Percentiles rank a stretch among this genome's conserved stretches.
Conservation (phyloP, 2,888 invertebrate species). For the Agrypnus murinus region DNA sequence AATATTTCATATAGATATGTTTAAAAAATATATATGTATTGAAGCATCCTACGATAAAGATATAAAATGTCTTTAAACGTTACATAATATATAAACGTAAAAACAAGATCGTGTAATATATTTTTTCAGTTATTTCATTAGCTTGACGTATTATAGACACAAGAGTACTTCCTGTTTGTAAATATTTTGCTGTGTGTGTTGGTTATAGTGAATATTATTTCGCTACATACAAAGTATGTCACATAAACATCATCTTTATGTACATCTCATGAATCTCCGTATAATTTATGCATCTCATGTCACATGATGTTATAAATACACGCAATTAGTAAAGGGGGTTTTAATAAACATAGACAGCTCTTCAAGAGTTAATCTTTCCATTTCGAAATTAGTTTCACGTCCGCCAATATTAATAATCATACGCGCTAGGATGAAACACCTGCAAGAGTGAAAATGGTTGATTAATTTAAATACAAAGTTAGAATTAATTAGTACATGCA, state of each 20-base stretch:
- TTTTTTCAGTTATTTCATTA: slow-evolving; percentile 9
- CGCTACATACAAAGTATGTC: slow-evolving; percentile 12
- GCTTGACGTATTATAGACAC: no score
- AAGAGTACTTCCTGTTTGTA: slow-evolving; percentile 21
- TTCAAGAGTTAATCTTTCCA: slow-evolving; percentile 24
- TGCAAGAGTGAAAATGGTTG: slow-evolving; percentile 30
- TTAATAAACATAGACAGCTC: slow-evolving; percentile 23
- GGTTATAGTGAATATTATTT: slow-evolving; percentile 22
- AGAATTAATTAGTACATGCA: slow-evolving; percentile 30
- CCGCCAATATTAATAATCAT: slow-evolving; percentile 33
- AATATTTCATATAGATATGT: no score
- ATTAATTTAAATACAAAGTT: slow-evolving; percentile 35
- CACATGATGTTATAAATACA: slow-evolving; percentile 27
- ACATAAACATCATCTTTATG: slow-evolving; percentile 28
- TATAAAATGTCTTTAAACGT: no score
- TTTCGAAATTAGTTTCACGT: slow-evolving; percentile 38
- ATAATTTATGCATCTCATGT: slow-evolving; percentile 33
- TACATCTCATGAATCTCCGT: slow-evolving; percentile 23
- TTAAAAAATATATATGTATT: no score
- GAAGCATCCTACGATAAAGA: no score
- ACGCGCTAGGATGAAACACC: slow-evolving; percentile 4
- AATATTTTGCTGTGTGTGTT: background rate
- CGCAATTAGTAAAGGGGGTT: slow-evolving; percentile 35
- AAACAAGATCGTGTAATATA: background rate
- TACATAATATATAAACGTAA: no score